Conservation (phyloP, 1,140 invertebrate species). For the Sinella curviseta region DNA sequence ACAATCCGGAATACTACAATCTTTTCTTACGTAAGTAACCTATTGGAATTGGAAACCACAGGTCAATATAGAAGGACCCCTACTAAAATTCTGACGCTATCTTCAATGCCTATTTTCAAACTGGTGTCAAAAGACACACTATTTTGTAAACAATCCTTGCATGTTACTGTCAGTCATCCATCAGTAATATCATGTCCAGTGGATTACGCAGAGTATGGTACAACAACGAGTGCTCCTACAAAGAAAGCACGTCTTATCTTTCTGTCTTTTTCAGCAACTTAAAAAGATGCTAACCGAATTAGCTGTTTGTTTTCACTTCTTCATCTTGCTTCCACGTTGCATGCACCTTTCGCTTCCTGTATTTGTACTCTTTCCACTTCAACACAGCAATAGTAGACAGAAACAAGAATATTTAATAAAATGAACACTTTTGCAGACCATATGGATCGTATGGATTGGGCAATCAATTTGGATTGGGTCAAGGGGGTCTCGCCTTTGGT, state of each 20-base stretch:
- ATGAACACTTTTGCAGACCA: neutral
- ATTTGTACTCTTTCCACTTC: neutral
- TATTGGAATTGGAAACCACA: neutral
- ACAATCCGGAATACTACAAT: neutral
- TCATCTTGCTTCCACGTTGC: too few relatives aligned
- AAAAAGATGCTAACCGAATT: too few relatives aligned
- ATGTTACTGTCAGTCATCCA: too few relatives aligned
- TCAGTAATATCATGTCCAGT: too few relatives aligned
- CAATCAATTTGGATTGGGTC: conserved; percentile 24
- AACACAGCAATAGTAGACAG: neutral
- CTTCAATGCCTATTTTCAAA: too few relatives aligned
- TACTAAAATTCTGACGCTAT: neutral
- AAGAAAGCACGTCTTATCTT: too few relatives aligned
- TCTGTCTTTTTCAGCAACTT: too few relatives aligned
- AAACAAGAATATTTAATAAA: neutral
- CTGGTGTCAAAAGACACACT: too few relatives aligned
- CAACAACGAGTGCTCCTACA: too few relatives aligned
- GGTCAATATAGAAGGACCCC: neutral
- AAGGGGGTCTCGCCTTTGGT: neutral
- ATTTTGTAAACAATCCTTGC: too few relatives aligned
- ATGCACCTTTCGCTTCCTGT: neutral
- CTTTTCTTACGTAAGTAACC: neutral
- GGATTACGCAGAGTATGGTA: too few relatives aligned
- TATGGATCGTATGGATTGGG: conserved; percentile 16
- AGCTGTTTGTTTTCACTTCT: too few relatives aligned